Conservation (phyloP, 2,113 vertebrate species). For the Callocephalon fimbriatum region DNA sequence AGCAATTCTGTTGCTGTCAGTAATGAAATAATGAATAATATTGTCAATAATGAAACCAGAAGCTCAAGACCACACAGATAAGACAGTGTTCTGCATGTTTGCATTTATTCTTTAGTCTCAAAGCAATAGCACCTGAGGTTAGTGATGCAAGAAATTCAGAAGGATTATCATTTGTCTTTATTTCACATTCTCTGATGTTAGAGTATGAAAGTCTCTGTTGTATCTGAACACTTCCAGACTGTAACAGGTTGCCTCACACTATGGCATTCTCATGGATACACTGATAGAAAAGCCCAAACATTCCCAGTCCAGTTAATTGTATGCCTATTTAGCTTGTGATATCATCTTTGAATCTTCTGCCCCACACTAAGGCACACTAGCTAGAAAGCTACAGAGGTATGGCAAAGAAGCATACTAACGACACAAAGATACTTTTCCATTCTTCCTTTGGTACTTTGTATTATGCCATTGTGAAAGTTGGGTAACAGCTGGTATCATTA, state of each 20-base stretch:
- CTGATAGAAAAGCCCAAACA: rapidly evolving
- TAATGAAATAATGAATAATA: background rate
- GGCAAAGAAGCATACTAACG: background rate
- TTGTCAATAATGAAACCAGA: background rate
- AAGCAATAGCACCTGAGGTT: background rate
- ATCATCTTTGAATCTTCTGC: background rate
- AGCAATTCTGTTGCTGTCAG: background rate
- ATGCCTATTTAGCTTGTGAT: background rate
- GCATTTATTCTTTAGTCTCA: background rate
- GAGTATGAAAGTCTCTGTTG: background rate
- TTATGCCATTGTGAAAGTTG: too few species aligned
- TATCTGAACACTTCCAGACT: background rate
- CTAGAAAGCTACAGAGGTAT: too few species aligned
- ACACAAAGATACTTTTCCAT: background rate
- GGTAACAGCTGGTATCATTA: background rate
- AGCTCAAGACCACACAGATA: background rate
- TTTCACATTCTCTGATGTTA: background rate
- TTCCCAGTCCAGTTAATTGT: background rate
- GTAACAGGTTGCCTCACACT: background rate
- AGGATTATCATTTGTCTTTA: background rate
- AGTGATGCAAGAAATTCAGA: background rate
- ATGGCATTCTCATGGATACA: background rate
- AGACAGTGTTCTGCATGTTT: background rate
- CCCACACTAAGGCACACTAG: background rate
- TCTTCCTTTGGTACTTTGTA: background rate